phyloP scores from a whole-genome alignment of 2,797 vertebrate species.

The Sebastes steindachneri region DNA sequence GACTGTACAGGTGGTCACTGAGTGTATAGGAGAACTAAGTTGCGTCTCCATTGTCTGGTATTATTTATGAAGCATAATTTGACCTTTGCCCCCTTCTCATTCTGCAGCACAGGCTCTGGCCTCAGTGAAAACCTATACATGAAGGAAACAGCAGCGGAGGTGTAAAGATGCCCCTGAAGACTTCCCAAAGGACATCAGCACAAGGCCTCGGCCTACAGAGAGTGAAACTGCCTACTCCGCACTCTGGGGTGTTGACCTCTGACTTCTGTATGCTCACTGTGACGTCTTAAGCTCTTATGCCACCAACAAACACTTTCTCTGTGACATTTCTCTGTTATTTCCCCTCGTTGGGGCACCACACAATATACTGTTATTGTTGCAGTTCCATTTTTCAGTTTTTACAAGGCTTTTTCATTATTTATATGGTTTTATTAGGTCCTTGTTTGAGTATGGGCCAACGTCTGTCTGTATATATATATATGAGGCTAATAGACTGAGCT shows the following conservation, averaged over 20 bases:
- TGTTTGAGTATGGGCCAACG: slow-evolving; percentile 31
- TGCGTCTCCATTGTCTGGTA: neutral
- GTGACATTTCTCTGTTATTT: slow-evolving; percentile 28
- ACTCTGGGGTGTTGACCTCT: slow-evolving; percentile 42
- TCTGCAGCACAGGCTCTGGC: slow-evolving; percentile 80
- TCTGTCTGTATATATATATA: slow-evolving; percentile 21
- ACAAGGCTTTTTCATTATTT: slow-evolving; percentile 53
- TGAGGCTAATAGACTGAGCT: slow-evolving; percentile 34
- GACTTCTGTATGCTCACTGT: slow-evolving; percentile 71
- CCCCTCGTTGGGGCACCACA: neutral
- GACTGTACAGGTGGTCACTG: neutral
- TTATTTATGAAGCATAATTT: neutral
- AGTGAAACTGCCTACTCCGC: slow-evolving; percentile 50
- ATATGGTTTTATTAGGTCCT: slow-evolving; percentile 51
- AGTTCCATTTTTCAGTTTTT: slow-evolving; percentile 52
- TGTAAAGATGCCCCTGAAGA: slow-evolving; percentile 35
- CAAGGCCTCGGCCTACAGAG: slow-evolving; percentile 49
- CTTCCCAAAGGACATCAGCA: slow-evolving; percentile 53
- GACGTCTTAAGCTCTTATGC: slow-evolving; percentile 58
- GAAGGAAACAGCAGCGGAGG: slow-evolving; percentile 59
- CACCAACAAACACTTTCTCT: slow-evolving; percentile 22
- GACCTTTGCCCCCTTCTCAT: slow-evolving; percentile 7
- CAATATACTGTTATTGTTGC: slow-evolving; percentile 27
- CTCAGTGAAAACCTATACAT: slow-evolving; percentile 83
- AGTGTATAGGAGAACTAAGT: neutral